Evolutionary conservation across 2,797 vertebrate genomes (phyloP).

Genomic region (Amniataba percoides): DNA sequence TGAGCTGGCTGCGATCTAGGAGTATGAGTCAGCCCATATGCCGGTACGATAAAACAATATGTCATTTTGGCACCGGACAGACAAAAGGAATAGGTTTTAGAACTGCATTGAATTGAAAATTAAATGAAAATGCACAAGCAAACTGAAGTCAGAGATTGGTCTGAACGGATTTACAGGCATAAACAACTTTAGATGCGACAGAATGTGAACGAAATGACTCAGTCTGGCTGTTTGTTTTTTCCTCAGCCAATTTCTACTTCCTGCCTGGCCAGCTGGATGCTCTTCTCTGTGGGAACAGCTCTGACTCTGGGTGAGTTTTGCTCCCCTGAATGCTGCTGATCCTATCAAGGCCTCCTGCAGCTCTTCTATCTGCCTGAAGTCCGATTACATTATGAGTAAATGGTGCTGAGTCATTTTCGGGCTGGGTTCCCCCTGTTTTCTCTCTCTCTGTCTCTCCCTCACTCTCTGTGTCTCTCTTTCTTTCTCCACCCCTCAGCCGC

Average conservation of each 20-base stretch:
- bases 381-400: constrained; percentile 50
- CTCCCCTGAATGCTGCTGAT: constrained; percentile 27
- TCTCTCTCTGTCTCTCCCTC: constrained; percentile 19
- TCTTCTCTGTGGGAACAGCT: constrained; percentile 98
- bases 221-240: constrained; percentile 47
- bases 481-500: constrained; percentile 83
- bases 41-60: constrained; percentile 57
- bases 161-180: constrained; percentile 24
- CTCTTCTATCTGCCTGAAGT: constrained; percentile 43
- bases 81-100: constrained; percentile 31
- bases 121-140: constrained; percentile 22
- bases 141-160: constrained; percentile 23
- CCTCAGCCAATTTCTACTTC: constrained; percentile 95
- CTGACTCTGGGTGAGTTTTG: constrained; percentile 95
- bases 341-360: constrained; percentile 40
- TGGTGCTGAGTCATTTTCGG: constrained; percentile 62
- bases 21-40: constrained; percentile 72
- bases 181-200: constrained; percentile 33
- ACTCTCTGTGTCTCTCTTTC: constrained; percentile 11
- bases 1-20: constrained; percentile 57
- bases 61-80: constrained; percentile 51
- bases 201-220: constrained; percentile 35
- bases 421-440: constrained; percentile 26
- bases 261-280: constrained; percentile 91
- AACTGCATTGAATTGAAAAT: constrained; percentile 20